These are phyloP conservation scores for Eidolon dupreanum DNA, from an alignment of 2,797 vertebrate genomes.

Conservation along the genomic window DNA sequence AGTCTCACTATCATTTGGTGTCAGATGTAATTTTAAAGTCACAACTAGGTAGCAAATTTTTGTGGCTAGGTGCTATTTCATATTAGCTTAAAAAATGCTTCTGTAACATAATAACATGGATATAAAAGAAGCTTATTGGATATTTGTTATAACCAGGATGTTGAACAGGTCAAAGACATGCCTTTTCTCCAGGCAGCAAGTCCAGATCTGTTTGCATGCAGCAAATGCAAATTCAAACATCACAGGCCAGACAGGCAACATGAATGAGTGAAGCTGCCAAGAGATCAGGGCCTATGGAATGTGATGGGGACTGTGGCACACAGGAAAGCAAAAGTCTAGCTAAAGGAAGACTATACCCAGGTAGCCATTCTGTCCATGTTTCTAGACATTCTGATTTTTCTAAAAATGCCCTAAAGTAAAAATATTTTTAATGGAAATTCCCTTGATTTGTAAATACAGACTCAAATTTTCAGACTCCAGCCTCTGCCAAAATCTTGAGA, in stretches of 20 bases:
- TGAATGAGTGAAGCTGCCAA: neutral
- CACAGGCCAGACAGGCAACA: neutral
- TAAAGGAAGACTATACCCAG: neutral
- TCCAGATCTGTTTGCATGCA: neutral
- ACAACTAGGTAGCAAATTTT: neutral
- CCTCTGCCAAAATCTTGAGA: neutral
- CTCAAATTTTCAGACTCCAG: neutral
- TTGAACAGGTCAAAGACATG: neutral
- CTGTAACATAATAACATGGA: neutral
- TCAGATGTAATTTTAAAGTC: neutral
- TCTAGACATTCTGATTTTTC: neutral
- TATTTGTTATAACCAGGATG: neutral
- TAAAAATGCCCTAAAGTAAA: neutral
- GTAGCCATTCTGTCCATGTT: neutral
- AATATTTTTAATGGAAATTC: neutral
- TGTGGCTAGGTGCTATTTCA: neutral
- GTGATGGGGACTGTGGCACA: neutral
- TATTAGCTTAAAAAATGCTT: neutral
- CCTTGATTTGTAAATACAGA: neutral
- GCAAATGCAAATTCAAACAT: neutral
- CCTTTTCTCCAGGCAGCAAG: neutral
- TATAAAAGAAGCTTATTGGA: neutral
- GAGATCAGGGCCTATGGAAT: rapidly evolving
- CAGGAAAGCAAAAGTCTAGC: neutral
- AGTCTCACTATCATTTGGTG: neutral